Evolutionary conservation across 2,797 vertebrate species (phyloP).

Genomic region (Gambusia yucatana): DNA sequence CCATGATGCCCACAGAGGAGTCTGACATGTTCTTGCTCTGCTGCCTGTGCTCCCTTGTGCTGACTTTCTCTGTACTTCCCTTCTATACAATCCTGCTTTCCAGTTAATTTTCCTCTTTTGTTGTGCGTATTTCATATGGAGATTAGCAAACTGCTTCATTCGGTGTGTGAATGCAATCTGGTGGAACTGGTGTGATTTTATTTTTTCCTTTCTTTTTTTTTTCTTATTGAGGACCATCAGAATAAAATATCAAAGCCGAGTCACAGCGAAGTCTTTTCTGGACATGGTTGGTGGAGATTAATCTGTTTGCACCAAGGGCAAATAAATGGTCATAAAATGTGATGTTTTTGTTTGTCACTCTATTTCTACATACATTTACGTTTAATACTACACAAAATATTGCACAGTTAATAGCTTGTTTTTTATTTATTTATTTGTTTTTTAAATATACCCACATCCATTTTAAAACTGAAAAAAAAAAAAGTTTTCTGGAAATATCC

Average conservation of each 20-base stretch:
- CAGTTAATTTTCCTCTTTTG: conserved; percentile 63
- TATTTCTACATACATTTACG: not conserved
- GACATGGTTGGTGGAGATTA: conserved; percentile 7
- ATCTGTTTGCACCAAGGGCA: not conserved
- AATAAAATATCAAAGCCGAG: conserved; percentile 38
- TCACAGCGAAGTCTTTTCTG: conserved; percentile 10
- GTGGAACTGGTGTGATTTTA: conserved; percentile 52
- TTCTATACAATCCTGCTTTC: conserved; percentile 56
- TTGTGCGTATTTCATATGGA: conserved; percentile 66
- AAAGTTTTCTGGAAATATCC: not conserved
- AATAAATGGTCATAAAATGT: not conserved
- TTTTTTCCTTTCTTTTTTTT: conserved; percentile 36
- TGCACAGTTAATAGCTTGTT: not conserved
- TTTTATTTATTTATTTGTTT: not conserved
- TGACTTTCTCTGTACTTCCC: conserved; percentile 45
- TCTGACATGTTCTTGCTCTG: conserved; percentile 33
- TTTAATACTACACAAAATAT: not conserved
- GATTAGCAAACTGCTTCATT: conserved; percentile 64
- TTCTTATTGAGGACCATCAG: conserved; percentile 36
- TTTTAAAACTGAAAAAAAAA: not conserved
- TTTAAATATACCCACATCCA: not conserved
- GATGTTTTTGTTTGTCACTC: not conserved
- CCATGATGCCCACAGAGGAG: conserved; percentile 21
- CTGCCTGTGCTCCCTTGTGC: conserved; percentile 27
- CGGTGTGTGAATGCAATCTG: conserved; percentile 39